These are phyloP conservation scores for Marmota flaviventris DNA, from an alignment of 2,113 vertebrate genomes.

Conservation along the genomic window DNA sequence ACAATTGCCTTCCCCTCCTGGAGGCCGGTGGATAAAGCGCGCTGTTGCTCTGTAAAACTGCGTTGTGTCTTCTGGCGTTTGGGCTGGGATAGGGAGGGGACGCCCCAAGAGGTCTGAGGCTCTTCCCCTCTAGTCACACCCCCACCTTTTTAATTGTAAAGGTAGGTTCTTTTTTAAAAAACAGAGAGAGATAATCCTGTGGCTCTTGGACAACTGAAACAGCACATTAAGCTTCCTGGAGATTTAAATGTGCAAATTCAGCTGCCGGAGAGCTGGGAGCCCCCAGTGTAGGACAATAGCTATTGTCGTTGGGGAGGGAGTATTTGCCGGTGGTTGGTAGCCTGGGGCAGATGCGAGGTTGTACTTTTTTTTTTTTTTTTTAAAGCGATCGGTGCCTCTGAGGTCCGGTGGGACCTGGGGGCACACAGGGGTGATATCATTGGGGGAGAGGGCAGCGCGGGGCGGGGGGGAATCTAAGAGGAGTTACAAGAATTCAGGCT, in stretches of 20 bases:
- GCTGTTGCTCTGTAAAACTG: constrained; percentile 75
- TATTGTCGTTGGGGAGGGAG: constrained; percentile 62
- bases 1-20: neutral
- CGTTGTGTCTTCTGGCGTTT: constrained; percentile 3
- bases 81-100: neutral
- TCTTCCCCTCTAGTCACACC: neutral
- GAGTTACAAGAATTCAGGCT: constrained; percentile 55
- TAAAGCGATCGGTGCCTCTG: neutral
- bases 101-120: neutral
- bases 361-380: constrained; percentile 54
- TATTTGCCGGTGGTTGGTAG: constrained; percentile 25
- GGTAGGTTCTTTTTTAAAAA: constrained; percentile 37
- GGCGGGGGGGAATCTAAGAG: neutral
- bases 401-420: neutral
- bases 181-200: neutral
- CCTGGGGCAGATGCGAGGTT: neutral
- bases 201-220: constrained; percentile 61
- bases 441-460: neutral
- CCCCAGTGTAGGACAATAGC: constrained; percentile 71
- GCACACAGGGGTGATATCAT: neutral
- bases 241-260: constrained; percentile 53
- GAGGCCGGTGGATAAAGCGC: constrained; percentile 40
- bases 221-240: constrained; percentile 35
- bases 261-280: neutral
- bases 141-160: constrained; percentile 20